Conservation (phyloP, 2,888 invertebrate species). For the Chorisops tibialis region DNA sequence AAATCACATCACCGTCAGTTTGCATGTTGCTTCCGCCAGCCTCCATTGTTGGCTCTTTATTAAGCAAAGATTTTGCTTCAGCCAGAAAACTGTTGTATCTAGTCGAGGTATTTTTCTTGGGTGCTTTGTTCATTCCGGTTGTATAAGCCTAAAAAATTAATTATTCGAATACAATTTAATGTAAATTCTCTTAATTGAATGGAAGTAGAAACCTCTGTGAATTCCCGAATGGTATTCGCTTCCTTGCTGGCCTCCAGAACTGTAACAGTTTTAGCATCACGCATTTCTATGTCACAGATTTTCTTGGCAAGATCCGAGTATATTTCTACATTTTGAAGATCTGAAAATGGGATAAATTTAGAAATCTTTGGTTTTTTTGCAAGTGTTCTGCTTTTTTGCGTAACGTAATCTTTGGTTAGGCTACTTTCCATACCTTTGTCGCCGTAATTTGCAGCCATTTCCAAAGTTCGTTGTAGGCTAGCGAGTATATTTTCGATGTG, state of each 20-base stretch:
- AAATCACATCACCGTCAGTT: slow-evolving; percentile 36
- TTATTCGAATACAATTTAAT: no score
- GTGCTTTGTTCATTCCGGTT: not conserved
- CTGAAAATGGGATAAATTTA: slow-evolving; percentile 12
- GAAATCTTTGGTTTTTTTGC: not conserved
- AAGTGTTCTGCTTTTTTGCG: not conserved
- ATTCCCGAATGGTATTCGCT: slow-evolving; percentile 27
- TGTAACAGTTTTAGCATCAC: slow-evolving; percentile 31
- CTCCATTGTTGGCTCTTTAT: slow-evolving; percentile 20
- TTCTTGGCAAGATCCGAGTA: slow-evolving; percentile 2
- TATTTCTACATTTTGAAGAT: slow-evolving; percentile 2
- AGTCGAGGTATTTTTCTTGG: not conserved
- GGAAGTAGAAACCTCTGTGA: slow-evolving; percentile 25
- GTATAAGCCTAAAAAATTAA: not conserved
- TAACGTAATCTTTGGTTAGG: not conserved
- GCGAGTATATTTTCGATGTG: slow-evolving; percentile 44
- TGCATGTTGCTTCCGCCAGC: not conserved
- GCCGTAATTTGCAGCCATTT: slow-evolving; percentile 37
- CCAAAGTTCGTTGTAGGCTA: slow-evolving; percentile 38
- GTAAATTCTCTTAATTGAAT: no score
- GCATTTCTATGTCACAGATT: not conserved
- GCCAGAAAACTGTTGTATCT: slow-evolving; percentile 26
- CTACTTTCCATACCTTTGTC: slow-evolving; percentile 36
- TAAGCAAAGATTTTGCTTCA: slow-evolving; percentile 36
- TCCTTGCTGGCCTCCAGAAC: slow-evolving; percentile 34